Conservation (phyloP, 2,888 invertebrate genomes). For the Halictus ligatus region DNA sequence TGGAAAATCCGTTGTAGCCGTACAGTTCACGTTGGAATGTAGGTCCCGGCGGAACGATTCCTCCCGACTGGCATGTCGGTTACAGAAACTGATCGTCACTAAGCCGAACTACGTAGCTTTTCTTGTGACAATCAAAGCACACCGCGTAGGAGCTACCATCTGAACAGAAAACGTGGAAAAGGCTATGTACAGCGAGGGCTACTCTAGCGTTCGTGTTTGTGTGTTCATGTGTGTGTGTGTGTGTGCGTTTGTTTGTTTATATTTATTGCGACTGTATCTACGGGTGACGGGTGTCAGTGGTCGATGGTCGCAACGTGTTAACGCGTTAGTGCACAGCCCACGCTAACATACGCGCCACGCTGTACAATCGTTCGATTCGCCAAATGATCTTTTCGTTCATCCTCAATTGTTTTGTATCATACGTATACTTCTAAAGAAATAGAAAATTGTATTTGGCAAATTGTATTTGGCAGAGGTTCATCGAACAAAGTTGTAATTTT, state of each 20-base stretch:
- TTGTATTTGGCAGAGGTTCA: too few species aligned
- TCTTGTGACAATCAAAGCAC: constrained; percentile 83
- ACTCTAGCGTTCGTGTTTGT: constrained; percentile 65
- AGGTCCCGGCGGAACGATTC: constrained; percentile 68
- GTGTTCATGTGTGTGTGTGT: background rate
- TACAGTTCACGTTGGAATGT: constrained; percentile 69
- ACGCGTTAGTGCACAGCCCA: constrained; percentile 19
- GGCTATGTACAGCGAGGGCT: constrained; percentile 80
- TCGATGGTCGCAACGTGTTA: constrained; percentile 33
- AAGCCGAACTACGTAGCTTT: constrained; percentile 83
- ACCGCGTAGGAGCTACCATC: constrained; percentile 83
- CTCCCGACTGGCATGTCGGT: constrained; percentile 70
- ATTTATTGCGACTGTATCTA: constrained; percentile 44
- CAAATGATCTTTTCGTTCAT: background rate
- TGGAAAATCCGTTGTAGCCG: constrained; percentile 67
- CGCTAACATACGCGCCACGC: constrained; percentile 45
- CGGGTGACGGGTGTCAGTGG: constrained; percentile 55
- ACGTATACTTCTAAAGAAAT: too few species aligned
- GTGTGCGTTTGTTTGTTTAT: constrained; percentile 23
- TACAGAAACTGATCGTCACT: constrained; percentile 82
- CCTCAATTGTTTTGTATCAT: background rate
- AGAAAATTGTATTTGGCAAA: too few species aligned
- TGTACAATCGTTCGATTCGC: background rate
- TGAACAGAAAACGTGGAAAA: constrained; percentile 82
- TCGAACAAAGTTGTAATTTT: background rate